Conservation (phyloP, 2,888 invertebrate genomes). For the Leptogaster cylindrica region DNA sequence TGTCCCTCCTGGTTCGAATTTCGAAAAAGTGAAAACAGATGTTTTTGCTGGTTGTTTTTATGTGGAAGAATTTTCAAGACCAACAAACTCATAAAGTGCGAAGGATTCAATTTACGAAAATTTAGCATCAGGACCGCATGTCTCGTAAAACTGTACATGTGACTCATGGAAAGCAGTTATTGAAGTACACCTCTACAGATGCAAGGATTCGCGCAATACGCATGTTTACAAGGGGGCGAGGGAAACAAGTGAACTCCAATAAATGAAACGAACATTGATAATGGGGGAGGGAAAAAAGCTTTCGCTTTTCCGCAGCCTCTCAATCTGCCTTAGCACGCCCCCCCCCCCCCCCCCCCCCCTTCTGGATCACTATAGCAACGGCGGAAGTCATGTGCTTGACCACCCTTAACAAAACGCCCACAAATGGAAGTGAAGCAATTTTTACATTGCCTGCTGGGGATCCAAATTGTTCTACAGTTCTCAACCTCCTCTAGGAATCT, state of each 20-base stretch:
- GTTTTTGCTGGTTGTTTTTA: slow-evolving; percentile 27
- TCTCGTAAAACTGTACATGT: background rate
- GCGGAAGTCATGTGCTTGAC: slow-evolving; percentile 45
- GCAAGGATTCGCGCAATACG: slow-evolving; percentile 2
- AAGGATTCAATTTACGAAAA: slow-evolving; percentile 25
- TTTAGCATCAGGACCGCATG: background rate
- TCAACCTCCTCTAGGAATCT: too few relatives aligned
- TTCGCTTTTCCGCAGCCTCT: slow-evolving; percentile 30
- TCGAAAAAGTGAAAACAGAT: slow-evolving; percentile 38
- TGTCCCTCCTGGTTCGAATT: background rate
- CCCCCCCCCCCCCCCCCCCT: too few relatives aligned
- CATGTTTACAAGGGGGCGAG: slow-evolving; percentile 18
- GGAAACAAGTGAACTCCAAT: background rate
- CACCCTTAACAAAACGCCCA: slow-evolving; percentile 38
- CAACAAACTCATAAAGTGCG: slow-evolving; percentile 42
- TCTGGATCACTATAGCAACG: slow-evolving; percentile 41
- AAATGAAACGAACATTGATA: background rate
- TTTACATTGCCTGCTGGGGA: background rate
- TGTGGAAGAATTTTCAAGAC: slow-evolving; percentile 41
- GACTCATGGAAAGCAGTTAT: slow-evolving; percentile 11
- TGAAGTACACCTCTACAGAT: background rate
- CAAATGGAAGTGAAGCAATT: background rate
- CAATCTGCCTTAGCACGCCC: slow-evolving; percentile 7
- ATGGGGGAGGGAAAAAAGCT: slow-evolving; percentile 11
- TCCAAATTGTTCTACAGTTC: too few relatives aligned